Evolutionary conservation across 2,888 invertebrate species (phyloP), one percentile per base, ranked within the genome.

Genomic region (Sphecodes monilicornis): DNA sequence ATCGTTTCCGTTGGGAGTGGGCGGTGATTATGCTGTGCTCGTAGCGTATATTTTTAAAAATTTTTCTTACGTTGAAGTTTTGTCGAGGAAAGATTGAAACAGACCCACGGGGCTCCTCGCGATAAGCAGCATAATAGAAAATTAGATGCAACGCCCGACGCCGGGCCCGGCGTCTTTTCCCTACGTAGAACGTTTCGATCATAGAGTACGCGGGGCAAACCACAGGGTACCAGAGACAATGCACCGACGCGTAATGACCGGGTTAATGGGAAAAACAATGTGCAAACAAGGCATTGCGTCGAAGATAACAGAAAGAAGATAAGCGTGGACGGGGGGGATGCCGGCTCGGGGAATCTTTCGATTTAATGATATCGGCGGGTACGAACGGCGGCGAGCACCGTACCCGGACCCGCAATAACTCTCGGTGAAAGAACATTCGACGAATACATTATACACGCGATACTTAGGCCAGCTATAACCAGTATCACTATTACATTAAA

Each of bases 251-350:
- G 87, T 90, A 90, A 90, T 90, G 87, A 90, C 89, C 85, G 72
- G 90, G 90, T 90, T 90, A 90, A 90, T 90, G 90, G 90, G 90
- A 90, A 90, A 87, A 85, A 87, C 90, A 86, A 89, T 88, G 90
- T 88, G 90, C 89, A 89, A 90, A 90, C 90, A 87, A 89, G 90
- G 80, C 84, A 41, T 80, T 81, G 83, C 88, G 80, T 86, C 60
- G 79, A 3, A 85, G 89, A 89, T 89, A 84, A 83, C 70, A 76
- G 80, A 85, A 85, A 70, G 66, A 39, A 82, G 88, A 88, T 89
- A 89, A 75, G 76, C 57, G 29, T 16, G 50, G 39, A 68, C 54
- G 76, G 64, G 70, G 76, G 73, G 76, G 66, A 64, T 76, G 76
- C 78, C 76, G 81, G 76, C 41, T 76, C 57, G 4, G 11, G 74